Evolutionary conservation across 2,113 vertebrate species (phyloP).

Genomic region (Gorsachius goisagi): DNA sequence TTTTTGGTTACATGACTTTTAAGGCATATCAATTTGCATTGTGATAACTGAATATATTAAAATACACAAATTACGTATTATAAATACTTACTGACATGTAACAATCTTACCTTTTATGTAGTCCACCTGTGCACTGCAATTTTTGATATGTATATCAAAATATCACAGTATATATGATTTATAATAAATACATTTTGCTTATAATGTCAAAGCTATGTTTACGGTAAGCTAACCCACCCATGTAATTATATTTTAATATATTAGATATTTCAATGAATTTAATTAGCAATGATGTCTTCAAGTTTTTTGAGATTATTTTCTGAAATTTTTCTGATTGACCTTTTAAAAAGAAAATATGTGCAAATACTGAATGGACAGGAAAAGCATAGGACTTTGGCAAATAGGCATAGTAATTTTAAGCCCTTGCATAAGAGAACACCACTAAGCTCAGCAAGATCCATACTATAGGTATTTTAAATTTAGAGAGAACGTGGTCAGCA

Average conservation of each 20-base stretch:
- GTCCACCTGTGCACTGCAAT: not conserved
- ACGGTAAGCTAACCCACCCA: not conserved
- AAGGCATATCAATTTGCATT: not conserved
- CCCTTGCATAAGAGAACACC: not conserved
- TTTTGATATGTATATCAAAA: not conserved
- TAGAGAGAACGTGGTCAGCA: not conserved
- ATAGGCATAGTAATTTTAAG: not conserved
- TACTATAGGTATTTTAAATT: not conserved
- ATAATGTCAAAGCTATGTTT: not conserved
- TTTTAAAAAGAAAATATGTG: not conserved
- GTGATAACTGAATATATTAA: not conserved
- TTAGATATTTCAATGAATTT: not conserved
- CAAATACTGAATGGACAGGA: accelerated
- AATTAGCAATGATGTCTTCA: not conserved
- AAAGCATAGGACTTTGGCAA: not conserved
- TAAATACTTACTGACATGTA: not conserved
- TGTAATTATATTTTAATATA: not conserved
- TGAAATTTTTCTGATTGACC: not conserved
- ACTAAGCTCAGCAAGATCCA: not conserved
- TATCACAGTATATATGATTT: not conserved
- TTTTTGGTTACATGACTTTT: not conserved
- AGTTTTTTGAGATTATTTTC: not conserved
- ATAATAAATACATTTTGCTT: not conserved
- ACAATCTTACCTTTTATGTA: not conserved
- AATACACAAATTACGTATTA: not conserved